Evolutionary conservation across 2,113 vertebrate species (phyloP).

Genomic region (Epinephelus lanceolatus): DNA sequence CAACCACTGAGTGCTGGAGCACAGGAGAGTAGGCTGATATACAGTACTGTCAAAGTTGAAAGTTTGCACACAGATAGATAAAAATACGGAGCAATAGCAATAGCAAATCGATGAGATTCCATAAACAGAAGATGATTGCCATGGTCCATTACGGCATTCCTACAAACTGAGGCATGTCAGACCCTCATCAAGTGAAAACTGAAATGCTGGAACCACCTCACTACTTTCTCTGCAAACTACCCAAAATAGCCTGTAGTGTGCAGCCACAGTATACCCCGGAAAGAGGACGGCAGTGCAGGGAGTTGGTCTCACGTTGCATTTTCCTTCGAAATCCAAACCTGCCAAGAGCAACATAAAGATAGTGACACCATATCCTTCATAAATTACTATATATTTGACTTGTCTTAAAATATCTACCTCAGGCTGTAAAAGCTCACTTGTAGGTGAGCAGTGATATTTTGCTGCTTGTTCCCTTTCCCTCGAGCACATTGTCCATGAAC

Average conservation of each 20-base stretch:
- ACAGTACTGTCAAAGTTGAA: neutral
- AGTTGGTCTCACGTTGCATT: slow-evolving; percentile 10
- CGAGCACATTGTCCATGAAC: neutral
- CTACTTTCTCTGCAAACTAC: slow-evolving; percentile 1
- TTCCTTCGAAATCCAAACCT: slow-evolving; percentile 42
- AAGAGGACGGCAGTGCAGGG: neutral
- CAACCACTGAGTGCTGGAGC: neutral
- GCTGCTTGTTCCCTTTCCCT: neutral
- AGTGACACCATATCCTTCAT: slow-evolving; percentile 42
- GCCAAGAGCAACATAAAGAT: slow-evolving; percentile 38
- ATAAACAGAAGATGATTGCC: neutral
- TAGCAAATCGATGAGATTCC: neutral
- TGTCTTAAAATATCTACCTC: slow-evolving; percentile 25
- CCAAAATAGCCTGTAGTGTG: slow-evolving; percentile 12
- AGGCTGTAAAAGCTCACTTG: slow-evolving; percentile 19
- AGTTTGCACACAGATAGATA: neutral
- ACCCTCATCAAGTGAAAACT: neutral
- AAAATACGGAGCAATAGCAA: neutral
- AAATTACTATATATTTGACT: slow-evolving; percentile 45
- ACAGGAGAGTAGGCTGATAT: neutral
- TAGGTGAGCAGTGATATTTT: neutral
- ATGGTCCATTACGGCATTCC: neutral
- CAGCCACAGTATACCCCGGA: neutral
- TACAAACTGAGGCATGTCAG: neutral
- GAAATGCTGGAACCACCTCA: neutral